Evolutionary conservation across 2,888 invertebrate species (phyloP).

Genomic region (Cephus pulcher): DNA sequence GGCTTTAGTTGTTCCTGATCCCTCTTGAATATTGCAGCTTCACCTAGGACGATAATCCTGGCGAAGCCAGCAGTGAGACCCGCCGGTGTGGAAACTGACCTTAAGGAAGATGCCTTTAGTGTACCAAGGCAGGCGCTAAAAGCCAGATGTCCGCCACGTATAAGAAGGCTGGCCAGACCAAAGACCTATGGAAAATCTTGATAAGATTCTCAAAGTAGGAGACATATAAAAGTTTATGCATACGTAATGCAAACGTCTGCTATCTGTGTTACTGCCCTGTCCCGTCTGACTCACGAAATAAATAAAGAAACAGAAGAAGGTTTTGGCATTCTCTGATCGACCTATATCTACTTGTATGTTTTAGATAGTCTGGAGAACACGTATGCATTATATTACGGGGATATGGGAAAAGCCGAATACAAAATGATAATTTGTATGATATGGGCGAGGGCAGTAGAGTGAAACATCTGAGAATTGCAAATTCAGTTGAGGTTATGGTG

Average conservation of each 20-base stretch:
- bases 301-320: not conserved
- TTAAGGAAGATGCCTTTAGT: constrained; percentile 53
- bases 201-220: not conserved
- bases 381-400: not conserved
- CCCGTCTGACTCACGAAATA: not conserved
- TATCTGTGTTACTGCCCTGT: not conserved
- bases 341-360: not conserved
- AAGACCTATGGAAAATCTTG: constrained; percentile 27
- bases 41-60: constrained; percentile 35
- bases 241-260: not conserved
- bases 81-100: constrained; percentile 47
- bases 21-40: constrained; percentile 30
- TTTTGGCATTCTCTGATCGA: not conserved
- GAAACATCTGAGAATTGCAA: not conserved
- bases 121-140: constrained; percentile 51
- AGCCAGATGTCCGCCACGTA: constrained; percentile 45
- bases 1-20: not conserved
- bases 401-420: not conserved
- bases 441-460: not conserved
- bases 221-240: not conserved
- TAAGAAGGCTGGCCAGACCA: constrained; percentile 51
- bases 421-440: not conserved
- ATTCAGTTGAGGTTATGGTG: not conserved
- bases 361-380: not conserved
- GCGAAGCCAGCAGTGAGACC: constrained; percentile 44